Evolutionary conservation across 2,113 vertebrate genomes (phyloP), one percentile per base, ranked within the genome.

Genomic region (Micromys minutus): DNA sequence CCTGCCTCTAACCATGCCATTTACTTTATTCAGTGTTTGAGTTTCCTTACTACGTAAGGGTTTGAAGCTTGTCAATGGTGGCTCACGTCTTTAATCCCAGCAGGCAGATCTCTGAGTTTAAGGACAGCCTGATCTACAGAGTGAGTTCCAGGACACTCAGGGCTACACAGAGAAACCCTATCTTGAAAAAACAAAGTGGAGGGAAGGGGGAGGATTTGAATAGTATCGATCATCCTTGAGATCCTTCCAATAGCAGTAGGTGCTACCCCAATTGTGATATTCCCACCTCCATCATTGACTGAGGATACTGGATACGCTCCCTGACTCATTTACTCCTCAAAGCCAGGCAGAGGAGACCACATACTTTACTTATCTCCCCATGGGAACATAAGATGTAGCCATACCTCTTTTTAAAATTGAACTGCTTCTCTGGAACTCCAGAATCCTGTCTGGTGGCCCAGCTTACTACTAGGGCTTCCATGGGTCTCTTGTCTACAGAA

Each of bases 361-460:
- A 21, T 9, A 39, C 65, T 67, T 61, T 3, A 9, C n/a, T 59
- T 61, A 55, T 77, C 47, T 93, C 45, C 29, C 52, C 34, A 1
- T 2, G 19, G 42, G 26, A 7, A 6, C 72, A 59, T 21, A 59
- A 59, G 0, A 19, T n/a, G 0, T 0, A 15, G 31, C 16, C 69
- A 71, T 16, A 24, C 4, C 24, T 39, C 59, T 16, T 74, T 72
- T 89, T 55, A 83, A 72, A 21, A 24, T 26, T 72, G 89, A 47
- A 71, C 31, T 79, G 71, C 2, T 55, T 87, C n/a, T 65, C n/a
- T 47, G 26, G 21, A 11, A 36, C 36, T 3, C 34, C 59, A 77
- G 67, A 52, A 47, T 52, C 47, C 52, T 79, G 52, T 59, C 74
- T 89, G 31, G 11, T 65, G 77, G 50, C 24, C 89, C 34, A 15